Evolutionary conservation across 2,797 vertebrate species (phyloP), one percentile per base, ranked within the genome.

Genomic region (Catostomus latipinnis): DNA sequence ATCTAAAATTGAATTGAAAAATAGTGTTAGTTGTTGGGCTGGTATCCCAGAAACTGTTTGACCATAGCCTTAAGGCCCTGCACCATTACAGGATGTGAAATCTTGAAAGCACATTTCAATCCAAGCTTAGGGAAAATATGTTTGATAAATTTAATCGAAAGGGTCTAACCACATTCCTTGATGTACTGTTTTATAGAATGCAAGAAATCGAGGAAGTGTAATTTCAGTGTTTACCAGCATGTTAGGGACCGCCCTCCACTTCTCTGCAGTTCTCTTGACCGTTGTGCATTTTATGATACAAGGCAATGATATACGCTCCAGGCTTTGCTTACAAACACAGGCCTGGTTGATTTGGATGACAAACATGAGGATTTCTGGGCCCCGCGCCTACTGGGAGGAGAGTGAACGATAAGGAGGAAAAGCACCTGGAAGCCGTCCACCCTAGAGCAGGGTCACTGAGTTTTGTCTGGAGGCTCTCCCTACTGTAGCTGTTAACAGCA

Each of bases 361-460:
- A 85, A 83, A 72, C 60, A 74, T 82, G 84, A 82, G 83, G 80
- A 78, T 85, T 87, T 87, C 86, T 85, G 77, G 83, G 82, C 82
- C 73, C 14, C 10, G 71, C 80, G 82, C 85, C 85, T 71, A 61
- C 65, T 63, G 57, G 82, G 74, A 84, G 78, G 80, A 81, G 75
- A 80, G 75, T 86, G 67, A 80, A 75, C 70, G 65, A 89, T 34
- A 84, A 89, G 83, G 76, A 85, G 83, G 91, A 92, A 94, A 94
- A 94, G 92, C 91, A 93, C 93, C 92, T 93, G 93, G 93, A 93
- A 91, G 74, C 84, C 45, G 88, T 94, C 93, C 93, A 93, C 88
- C 87, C 88, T 91, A 86, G 87, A 88, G 85, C 91, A 87, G 91
- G 94, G 93, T 94, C 93, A 93, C 85, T 92, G 92, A 90, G 93